Conservation (phyloP, 2,797 vertebrate species). For the Rhadinocentrus ornatus region DNA sequence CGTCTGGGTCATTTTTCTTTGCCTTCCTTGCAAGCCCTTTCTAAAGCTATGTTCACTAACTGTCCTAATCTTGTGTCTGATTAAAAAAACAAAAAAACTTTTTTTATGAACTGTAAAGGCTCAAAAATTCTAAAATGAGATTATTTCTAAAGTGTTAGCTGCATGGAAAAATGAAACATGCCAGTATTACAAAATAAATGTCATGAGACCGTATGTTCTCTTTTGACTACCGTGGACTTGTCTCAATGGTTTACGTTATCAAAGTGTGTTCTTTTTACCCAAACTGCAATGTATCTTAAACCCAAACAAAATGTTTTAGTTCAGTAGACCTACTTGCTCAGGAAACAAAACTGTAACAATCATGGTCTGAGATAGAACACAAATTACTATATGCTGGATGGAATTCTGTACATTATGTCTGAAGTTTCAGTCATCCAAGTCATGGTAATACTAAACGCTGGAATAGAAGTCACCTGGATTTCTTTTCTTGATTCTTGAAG, state of each 20-base stretch:
- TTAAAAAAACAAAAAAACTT: neutral
- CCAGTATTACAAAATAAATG: neutral
- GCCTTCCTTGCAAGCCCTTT: constrained; percentile 24
- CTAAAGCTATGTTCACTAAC: constrained; percentile 22
- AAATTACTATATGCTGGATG: neutral
- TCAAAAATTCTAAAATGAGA: neutral
- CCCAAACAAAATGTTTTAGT: neutral
- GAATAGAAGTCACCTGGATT: neutral
- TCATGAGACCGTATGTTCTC: neutral
- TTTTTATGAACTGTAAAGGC: neutral
- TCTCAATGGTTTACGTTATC: neutral
- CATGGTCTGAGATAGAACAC: neutral
- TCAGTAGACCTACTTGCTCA: neutral
- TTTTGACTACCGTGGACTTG: neutral
- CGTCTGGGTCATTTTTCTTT: constrained; percentile 24
- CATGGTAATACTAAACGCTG: neutral
- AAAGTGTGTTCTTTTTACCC: neutral
- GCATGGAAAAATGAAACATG: neutral
- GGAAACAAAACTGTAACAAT: neutral
- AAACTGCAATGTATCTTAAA: neutral
- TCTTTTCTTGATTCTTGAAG: neutral
- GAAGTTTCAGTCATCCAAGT: neutral
- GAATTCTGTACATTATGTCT: neutral
- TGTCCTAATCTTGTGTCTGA: constrained; percentile 6
- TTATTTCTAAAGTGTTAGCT: neutral